Conservation (phyloP, 2,888 invertebrate genomes). For the Apamea epomidion region DNA sequence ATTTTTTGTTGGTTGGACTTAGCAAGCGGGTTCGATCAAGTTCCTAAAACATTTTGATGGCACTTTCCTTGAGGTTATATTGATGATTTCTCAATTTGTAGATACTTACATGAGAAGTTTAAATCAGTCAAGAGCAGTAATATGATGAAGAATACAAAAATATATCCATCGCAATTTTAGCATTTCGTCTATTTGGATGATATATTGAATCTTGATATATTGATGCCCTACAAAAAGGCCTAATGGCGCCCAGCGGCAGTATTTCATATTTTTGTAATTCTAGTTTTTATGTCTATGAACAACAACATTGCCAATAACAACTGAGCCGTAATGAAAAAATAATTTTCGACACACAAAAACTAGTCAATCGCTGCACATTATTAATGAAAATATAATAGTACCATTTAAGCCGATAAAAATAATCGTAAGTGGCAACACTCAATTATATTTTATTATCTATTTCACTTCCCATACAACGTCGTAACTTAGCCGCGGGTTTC, state of each 20-base stretch:
- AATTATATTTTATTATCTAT: conserved; percentile 80
- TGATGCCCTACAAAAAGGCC: conserved; percentile 3
- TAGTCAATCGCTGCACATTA: conserved; percentile 55
- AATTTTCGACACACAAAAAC: conserved; percentile 47
- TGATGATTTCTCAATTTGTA: background rate
- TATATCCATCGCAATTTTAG: background rate
- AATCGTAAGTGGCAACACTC: conserved; percentile 75
- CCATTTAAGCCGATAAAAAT: conserved; percentile 70
- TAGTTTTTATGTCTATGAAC: conserved; percentile 9
- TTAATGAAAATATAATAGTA: conserved; percentile 72
- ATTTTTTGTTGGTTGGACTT: background rate
- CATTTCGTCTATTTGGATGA: conserved; percentile 19
- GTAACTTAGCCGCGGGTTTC: conserved; percentile 76
- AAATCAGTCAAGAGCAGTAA: background rate
- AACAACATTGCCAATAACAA: conserved; percentile 9
- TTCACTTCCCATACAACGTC: conserved; percentile 74
- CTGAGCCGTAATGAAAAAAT: conserved; percentile 55
- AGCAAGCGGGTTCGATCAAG: conserved; percentile 8
- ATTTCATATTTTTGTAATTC: background rate
- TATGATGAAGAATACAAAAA: background rate
- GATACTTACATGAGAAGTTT: background rate
- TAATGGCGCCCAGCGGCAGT: conserved; percentile 16
- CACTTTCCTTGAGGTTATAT: background rate
- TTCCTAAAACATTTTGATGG: background rate
- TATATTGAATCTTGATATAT: background rate